Base-by-base conservation (phyloP, 2,797 vertebrate species). In the Gephyroberyx darwinii region DNA sequence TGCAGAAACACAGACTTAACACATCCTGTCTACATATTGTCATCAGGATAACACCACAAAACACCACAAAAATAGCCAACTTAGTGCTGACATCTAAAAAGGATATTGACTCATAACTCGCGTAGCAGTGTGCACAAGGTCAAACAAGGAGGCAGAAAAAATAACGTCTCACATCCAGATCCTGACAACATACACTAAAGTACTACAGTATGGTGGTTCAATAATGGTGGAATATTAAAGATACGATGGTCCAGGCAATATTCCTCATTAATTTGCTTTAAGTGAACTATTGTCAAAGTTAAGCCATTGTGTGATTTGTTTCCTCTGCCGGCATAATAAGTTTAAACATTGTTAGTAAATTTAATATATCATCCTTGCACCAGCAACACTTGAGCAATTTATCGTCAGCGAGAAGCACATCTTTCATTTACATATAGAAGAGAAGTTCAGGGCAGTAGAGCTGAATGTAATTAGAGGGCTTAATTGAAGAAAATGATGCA, bases 41-140 rank as follows among this genome's bases (percentile, higher is more conserved):
- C n/a, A n/a, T n/a, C n/a, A n/a, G n/a, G n/a, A n/a, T n/a, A n/a
- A n/a, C n/a, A n/a, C n/a, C n/a, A n/a, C n/a, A 30, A 6, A 0
- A 30, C 66, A 51, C n/a, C 26, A 31, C 17, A 72, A 37, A 35
- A 50, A 47, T 37, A 75, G 52, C 55, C 51, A 53, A 61, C n/a
- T n/a, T n/a, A n/a, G 26, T 8, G 19, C 17, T 58, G 48, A 33
- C 30, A 48, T 35, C 55, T 35, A 58, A 31, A 52, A 12, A 8
- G 4, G 41, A 43, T 19, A 26, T 12, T 59, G 37, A 41, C 57
- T 22, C n/a, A 59, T n/a, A 33, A 33, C 30, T 56, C 26, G 4
- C 13, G 7, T n/a, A 9, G 5, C 22, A 48, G 68, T 9, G 0
- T 8, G 31, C 37, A 10, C 3, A 35, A 56, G 65, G 50, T 61